phyloP scores from a whole-genome alignment of 2,797 vertebrate genomes.

The Petrocephalus sullivani region DNA sequence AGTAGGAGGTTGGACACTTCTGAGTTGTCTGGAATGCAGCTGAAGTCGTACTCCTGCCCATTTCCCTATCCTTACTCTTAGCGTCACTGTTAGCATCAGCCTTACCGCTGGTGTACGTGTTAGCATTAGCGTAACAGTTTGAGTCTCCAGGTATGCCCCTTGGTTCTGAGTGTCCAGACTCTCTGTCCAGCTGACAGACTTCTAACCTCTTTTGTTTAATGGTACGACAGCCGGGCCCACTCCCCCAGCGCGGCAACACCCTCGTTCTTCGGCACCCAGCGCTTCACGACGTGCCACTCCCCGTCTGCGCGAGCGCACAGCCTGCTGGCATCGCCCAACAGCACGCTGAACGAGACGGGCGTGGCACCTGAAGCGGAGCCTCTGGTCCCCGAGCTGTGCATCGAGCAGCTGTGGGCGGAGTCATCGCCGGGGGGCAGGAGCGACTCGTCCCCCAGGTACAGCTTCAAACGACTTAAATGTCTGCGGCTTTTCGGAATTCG shows the following conservation, averaged over 20 bases:
- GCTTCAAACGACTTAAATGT: not conserved
- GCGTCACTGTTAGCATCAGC: too few species aligned
- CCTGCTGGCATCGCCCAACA: slow-evolving; percentile 71
- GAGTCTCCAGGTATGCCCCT: not conserved
- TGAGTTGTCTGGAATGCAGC: too few species aligned
- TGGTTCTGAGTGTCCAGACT: not conserved
- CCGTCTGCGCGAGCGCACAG: slow-evolving; percentile 70
- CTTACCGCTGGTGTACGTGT: not conserved
- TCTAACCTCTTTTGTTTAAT: not conserved
- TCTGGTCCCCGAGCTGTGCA: slow-evolving; percentile 86
- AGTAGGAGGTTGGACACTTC: too few species aligned
- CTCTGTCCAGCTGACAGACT: not conserved
- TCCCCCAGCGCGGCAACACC: slow-evolving; percentile 88
- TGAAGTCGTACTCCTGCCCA: too few species aligned
- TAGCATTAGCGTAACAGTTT: not conserved
- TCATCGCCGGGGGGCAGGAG: slow-evolving; percentile 65
- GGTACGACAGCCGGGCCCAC: slow-evolving; percentile 76
- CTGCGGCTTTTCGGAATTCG: not conserved
- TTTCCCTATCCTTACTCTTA: too few species aligned
- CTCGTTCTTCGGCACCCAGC: slow-evolving; percentile 79
- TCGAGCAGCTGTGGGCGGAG: slow-evolving; percentile 95
- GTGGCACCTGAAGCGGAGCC: slow-evolving; percentile 79
- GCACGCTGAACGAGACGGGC: slow-evolving; percentile 69
- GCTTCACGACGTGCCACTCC: slow-evolving; percentile 78
- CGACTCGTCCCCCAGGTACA: slow-evolving; percentile 49